Conservation (phyloP, 1,140 invertebrate genomes). For the Nylanderia fulva region DNA sequence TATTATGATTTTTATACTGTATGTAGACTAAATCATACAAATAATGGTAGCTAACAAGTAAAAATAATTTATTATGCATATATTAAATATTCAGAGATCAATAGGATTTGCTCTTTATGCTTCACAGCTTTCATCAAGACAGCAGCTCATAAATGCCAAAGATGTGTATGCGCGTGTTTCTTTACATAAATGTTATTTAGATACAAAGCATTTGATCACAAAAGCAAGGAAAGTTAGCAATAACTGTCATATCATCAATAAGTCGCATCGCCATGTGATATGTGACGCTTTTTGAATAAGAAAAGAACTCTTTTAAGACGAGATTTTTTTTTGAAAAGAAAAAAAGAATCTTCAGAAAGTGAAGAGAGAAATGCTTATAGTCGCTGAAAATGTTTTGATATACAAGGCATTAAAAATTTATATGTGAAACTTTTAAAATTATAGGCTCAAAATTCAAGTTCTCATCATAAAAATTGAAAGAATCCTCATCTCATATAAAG, state of each 20-base stretch:
- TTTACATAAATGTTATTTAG: slow-evolving; percentile 48
- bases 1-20: background rate
- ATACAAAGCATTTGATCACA: background rate
- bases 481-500: background rate
- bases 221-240: slow-evolving; percentile 28
- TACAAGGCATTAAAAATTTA: background rate
- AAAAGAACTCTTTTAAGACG: background rate
- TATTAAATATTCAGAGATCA: background rate
- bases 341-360: background rate
- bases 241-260: slow-evolving; percentile 47
- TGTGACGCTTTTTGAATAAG: slow-evolving; percentile 7
- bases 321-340: background rate
- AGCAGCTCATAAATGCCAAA: background rate
- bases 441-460: background rate
- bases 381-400: background rate
- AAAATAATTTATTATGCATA: background rate
- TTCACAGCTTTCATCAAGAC: background rate
- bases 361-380: background rate
- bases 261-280: slow-evolving; percentile 4
- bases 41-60: background rate
- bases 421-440: background rate
- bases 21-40: background rate
- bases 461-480: background rate
- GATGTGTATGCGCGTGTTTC: background rate
- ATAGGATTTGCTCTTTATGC: background rate